Evolutionary conservation across 1,140 invertebrate genomes (phyloP).

Genomic region (Tetraneura akinire): DNA sequence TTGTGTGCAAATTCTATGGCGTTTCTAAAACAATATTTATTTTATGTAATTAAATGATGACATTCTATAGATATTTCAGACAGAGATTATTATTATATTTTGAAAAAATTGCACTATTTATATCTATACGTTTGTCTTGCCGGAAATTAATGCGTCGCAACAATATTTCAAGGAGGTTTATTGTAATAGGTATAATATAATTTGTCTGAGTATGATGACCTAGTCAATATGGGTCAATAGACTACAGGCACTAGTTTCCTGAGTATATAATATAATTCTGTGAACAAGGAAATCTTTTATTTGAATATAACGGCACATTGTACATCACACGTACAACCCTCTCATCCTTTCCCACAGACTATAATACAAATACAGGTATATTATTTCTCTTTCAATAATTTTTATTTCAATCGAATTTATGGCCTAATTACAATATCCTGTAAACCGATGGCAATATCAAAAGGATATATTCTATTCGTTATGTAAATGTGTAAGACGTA

Average conservation of each 20-base stretch:
- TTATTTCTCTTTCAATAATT: slow-evolving; percentile 22
- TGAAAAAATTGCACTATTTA: background rate
- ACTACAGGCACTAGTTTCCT: background rate
- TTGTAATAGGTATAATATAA: no score
- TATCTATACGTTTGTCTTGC: background rate
- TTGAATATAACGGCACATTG: slow-evolving; percentile 35
- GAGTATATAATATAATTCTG: background rate
- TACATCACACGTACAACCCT: slow-evolving; percentile 3
- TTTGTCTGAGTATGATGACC: slow-evolving; percentile 23
- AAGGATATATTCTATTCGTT: slow-evolving; percentile 24
- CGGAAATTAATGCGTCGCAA: background rate
- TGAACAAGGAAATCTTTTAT: slow-evolving; percentile 39
- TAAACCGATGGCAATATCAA: background rate
- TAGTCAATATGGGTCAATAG: slow-evolving; percentile 29
- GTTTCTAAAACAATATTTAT: no score
- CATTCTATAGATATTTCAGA: no score
- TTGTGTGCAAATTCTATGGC: no score
- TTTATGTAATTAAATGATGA: no score
- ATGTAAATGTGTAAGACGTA: slow-evolving; percentile 28
- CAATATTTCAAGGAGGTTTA: background rate
- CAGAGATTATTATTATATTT: no score
- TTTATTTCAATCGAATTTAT: slow-evolving; percentile 40
- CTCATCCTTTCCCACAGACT: slow-evolving; percentile 31
- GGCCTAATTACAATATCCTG: slow-evolving; percentile 49
- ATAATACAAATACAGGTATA: background rate